Conservation (phyloP, 1,140 invertebrate species). For the Neodiprion virginianus region DNA sequence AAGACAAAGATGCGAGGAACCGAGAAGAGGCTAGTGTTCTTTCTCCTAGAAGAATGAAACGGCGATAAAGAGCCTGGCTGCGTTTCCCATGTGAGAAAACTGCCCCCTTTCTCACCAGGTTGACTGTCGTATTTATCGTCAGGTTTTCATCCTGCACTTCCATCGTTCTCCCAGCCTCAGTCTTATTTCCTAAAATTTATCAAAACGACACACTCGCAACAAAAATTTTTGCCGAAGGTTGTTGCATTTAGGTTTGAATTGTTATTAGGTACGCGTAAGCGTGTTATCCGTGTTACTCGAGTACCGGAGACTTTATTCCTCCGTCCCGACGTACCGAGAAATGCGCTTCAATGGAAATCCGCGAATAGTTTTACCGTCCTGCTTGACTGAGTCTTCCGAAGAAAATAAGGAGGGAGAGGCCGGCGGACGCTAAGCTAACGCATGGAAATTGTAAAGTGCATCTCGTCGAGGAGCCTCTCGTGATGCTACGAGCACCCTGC, state of each 20-base stretch:
- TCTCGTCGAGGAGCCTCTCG: not conserved
- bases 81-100: not conserved
- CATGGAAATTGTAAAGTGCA: slow-evolving; percentile 7
- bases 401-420: not conserved
- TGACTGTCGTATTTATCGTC: not conserved
- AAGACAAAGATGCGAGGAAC: not conserved
- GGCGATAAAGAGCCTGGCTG: not conserved
- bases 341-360: not conserved
- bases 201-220: not conserved
- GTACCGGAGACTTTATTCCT: not conserved
- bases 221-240: no score
- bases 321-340: not conserved
- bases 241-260: no score
- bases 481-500: no score
- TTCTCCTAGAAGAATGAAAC: not conserved
- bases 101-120: not conserved
- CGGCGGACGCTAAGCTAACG: not conserved
- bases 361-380: not conserved
- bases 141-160: not conserved
- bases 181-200: not conserved
- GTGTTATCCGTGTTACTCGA: no score
- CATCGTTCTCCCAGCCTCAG: not conserved
- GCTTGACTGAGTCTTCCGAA: not conserved
- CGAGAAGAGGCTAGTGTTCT: not conserved
- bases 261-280: no score